Evolutionary conservation across 2,888 invertebrate species (phyloP), one percentile per base, ranked within the genome.

Genomic region (Cephus rjabovi): DNA sequence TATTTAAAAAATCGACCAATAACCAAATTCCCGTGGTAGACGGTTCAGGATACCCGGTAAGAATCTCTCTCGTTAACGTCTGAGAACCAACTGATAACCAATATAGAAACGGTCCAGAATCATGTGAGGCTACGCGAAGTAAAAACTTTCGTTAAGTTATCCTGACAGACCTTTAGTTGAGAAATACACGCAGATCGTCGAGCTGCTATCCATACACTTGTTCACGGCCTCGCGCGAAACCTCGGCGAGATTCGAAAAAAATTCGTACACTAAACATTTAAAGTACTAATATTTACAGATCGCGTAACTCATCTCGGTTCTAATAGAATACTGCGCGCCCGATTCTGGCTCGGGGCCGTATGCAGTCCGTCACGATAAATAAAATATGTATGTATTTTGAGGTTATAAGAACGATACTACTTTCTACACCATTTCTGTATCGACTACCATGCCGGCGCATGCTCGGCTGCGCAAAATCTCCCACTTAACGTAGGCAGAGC

Each of bases 331-430:
- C 31, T 34, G 23, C 71, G 71, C 71, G 56, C 23, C 23, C 56
- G 33, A 31, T 71, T 71, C 71, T 71, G 33, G 12, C 6, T 31
- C 31, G 33, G 33, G 71, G 71, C 71, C 71, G 71, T 71, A 71
- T 71, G 71, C 71, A 30, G 34, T 34, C 15, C 34, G 73, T 76
- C 68, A 69, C 82, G 76, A 80, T 81, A 79, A 85, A 83, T 83
- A 81, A 81, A 80, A 78, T 80, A 35, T 35, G 35, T 35, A 82
- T 83, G 35, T 35, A 82, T 83, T 88, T 86, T 76, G 80, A 88
- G 88, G 88, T 88, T 88, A 88, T 81, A 80, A 71, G 35, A 56
- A 35, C 37, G n/a, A 74, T 56, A 69, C 74, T 68, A 69, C 74
- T 35, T 30, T 70, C 77, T 75, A 77, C 70, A n/a, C 70, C 15